A percentile compares a stretch with the other conserved stretches of the same genome.
phyloP scores from a whole-genome alignment of 2,888 invertebrate species.

The Phortica magna region DNA sequence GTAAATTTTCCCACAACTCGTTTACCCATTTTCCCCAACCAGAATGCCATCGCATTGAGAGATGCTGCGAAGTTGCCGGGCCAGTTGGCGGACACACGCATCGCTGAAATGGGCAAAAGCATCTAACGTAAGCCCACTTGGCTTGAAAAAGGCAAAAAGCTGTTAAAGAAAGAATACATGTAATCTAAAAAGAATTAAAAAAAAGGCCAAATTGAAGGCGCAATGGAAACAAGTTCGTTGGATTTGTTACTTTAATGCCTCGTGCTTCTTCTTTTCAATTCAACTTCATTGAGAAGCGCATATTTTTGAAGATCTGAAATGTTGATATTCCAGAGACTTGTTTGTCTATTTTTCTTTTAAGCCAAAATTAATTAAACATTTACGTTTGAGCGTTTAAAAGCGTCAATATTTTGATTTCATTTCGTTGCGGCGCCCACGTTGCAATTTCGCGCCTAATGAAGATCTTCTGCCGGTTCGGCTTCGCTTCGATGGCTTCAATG shows the following conservation, averaged over 20 bases:
- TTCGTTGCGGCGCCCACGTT: neutral
- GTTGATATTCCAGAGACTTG: neutral
- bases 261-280: too few relatives aligned
- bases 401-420: constrained; percentile 8
- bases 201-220: too few relatives aligned
- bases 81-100: too few relatives aligned
- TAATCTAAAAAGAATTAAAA: too few relatives aligned
- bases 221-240: too few relatives aligned
- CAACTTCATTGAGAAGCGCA: neutral
- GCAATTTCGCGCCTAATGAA: neutral
- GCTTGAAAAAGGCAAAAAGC: too few relatives aligned
- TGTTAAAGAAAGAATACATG: too few relatives aligned
- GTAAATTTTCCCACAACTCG: constrained; percentile 2
- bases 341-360: neutral
- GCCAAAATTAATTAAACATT: constrained; percentile 5
- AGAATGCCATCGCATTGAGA: too few relatives aligned
- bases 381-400: constrained; percentile 2
- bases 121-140: too few relatives aligned
- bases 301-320: neutral
- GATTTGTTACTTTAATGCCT: too few relatives aligned
- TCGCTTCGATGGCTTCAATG: neutral
- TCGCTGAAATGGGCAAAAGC: too few relatives aligned
- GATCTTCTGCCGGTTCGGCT: neutral
- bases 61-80: too few relatives aligned
- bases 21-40: neutral